Conservation (phyloP, 2,113 vertebrate species). For the Chrysochloris asiatica region DNA sequence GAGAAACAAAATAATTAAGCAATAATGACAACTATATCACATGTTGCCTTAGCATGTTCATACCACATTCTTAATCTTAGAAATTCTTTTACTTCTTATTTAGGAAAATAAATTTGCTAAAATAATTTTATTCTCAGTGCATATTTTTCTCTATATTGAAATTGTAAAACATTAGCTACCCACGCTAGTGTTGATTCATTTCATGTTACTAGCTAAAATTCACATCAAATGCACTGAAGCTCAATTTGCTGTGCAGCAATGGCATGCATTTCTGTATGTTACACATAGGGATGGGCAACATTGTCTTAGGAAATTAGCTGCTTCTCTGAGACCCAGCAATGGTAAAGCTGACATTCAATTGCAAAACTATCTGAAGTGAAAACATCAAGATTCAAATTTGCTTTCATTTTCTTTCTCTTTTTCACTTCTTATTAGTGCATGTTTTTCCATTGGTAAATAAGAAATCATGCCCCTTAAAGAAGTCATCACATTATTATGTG, state of each 20-base stretch:
- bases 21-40: neutral
- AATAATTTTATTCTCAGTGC: neutral
- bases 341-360: neutral
- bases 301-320: neutral
- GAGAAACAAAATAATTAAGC: neutral
- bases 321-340: neutral
- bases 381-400: conserved; percentile 33
- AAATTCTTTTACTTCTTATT: neutral
- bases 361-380: conserved; percentile 10
- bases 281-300: too few relatives aligned
- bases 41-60: neutral
- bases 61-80: neutral
- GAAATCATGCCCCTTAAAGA: conserved; percentile 68
- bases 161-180: neutral
- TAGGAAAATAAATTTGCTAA: neutral
- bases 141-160: neutral
- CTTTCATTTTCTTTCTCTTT: neutral
- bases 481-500: conserved; percentile 48
- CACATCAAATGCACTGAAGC: neutral
- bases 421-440: neutral
- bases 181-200: neutral
- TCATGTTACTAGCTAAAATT: neutral
- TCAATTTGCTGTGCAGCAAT: neutral
- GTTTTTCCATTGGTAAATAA: conserved; percentile 53
- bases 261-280: neutral